These are phyloP conservation scores for Lucifuga dentata DNA, from an alignment of 2,113 vertebrate species.

Conservation along the genomic window DNA sequence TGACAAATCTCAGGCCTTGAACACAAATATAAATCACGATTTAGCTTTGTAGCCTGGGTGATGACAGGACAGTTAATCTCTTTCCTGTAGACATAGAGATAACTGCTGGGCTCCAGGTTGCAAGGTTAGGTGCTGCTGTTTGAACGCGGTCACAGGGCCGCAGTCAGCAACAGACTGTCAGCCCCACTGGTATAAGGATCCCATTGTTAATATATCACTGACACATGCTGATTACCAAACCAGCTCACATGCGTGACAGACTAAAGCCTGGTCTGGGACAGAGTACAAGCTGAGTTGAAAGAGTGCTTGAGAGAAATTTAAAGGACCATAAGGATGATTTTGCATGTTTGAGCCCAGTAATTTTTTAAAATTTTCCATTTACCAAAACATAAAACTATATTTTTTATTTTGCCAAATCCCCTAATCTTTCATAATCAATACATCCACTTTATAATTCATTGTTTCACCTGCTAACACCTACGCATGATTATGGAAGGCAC, in stretches of 20 bases:
- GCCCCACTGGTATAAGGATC: slow-evolving; percentile 31
- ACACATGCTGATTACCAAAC: slow-evolving; percentile 45
- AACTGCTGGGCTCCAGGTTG: slow-evolving; percentile 23
- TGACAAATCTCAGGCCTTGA: slow-evolving; percentile 29
- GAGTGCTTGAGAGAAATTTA: background rate
- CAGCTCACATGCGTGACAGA: slow-evolving; percentile 19
- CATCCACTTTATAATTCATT: too few species aligned
- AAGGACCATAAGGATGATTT: too few species aligned
- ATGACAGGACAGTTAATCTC: slow-evolving; percentile 41
- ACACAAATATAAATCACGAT: slow-evolving; percentile 52
- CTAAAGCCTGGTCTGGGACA: background rate
- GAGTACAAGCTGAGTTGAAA: background rate
- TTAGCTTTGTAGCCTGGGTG: slow-evolving; percentile 30
- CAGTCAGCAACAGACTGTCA: slow-evolving; percentile 45
- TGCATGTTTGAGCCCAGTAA: too few species aligned
- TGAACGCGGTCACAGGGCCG: slow-evolving; percentile 18
- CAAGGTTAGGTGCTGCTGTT: slow-evolving; percentile 11
- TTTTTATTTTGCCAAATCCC: too few species aligned
- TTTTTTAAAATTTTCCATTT: too few species aligned
- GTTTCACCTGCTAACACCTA: too few species aligned
- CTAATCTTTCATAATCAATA: too few species aligned
- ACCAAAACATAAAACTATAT: too few species aligned
- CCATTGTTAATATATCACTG: slow-evolving; percentile 56
- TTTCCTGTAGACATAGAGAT: slow-evolving; percentile 34
- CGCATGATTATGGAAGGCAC: too few species aligned